phyloP scores from a whole-genome alignment of 2,797 vertebrate species.

The Tenualosa thibaudeaui region DNA sequence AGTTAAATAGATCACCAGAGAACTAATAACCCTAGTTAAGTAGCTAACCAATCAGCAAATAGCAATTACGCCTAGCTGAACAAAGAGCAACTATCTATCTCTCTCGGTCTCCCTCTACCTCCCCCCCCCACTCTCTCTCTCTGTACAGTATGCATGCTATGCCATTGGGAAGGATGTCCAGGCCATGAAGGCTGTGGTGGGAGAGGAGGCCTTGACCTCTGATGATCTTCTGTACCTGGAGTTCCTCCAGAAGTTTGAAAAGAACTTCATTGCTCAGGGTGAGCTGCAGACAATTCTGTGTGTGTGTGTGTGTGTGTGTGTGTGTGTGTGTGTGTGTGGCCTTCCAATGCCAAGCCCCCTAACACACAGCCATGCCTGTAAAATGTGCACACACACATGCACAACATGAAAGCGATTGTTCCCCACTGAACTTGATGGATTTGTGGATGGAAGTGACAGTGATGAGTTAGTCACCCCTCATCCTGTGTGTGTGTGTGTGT shows the following conservation, averaged over 20 bases:
- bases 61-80: too few relatives aligned
- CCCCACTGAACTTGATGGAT: background rate
- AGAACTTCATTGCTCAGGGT: conserved; percentile 84
- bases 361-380: background rate
- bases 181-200: conserved; percentile 85
- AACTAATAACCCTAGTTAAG: background rate
- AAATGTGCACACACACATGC: background rate
- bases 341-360: too few relatives aligned
- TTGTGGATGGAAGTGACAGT: background rate
- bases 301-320: background rate
- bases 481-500: background rate
- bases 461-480: background rate
- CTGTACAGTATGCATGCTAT: conserved; percentile 79
- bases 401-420: background rate
- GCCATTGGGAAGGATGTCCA: conserved; percentile 84
- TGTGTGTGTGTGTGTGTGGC: too few relatives aligned
- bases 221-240: conserved; percentile 82
- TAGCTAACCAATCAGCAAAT: too few relatives aligned
- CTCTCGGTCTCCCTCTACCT: background rate
- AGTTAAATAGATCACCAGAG: background rate
- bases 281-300: conserved; percentile 9
- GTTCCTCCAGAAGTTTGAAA: conserved; percentile 84
- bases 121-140: background rate
- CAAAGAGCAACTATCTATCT: background rate
- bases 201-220: conserved; percentile 80